Conservation (phyloP, 2,113 vertebrate genomes). For the Dipodomys merriami region DNA sequence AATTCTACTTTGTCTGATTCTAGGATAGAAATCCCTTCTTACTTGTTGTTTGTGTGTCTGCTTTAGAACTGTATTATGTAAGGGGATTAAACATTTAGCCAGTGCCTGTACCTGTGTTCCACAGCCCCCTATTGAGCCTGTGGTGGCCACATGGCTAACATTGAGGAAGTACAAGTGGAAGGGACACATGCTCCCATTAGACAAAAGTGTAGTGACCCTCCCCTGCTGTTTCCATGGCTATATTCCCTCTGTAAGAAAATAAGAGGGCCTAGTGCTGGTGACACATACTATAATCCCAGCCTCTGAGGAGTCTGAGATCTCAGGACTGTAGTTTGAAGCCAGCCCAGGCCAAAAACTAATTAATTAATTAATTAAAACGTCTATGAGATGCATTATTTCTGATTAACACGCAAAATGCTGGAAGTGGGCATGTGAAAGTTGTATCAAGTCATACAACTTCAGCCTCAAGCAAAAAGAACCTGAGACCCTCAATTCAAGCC, state of each 20-base stretch:
- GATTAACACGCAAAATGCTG: too few species aligned
- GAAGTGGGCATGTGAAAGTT: too few species aligned
- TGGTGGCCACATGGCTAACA: background rate
- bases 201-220: background rate
- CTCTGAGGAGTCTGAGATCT: too few species aligned
- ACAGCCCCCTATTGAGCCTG: background rate
- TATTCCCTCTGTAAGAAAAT: background rate
- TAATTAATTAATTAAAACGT: too few species aligned
- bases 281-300: too few species aligned
- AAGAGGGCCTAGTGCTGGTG: background rate
- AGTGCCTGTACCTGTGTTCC: background rate
- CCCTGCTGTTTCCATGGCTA: background rate
- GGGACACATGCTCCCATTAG: background rate
- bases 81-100: background rate
- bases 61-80: background rate
- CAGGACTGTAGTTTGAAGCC: too few species aligned
- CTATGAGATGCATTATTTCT: too few species aligned
- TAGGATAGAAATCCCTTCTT: background rate
- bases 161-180: background rate
- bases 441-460: too few species aligned
- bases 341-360: too few species aligned
- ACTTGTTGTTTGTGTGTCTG: conserved; percentile 41
- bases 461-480: too few species aligned
- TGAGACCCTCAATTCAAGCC: too few species aligned
- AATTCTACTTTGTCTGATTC: conserved; percentile 21